Evolutionary conservation across 2,797 vertebrate species (phyloP).

Genomic region (Chloroceryle amazona): DNA sequence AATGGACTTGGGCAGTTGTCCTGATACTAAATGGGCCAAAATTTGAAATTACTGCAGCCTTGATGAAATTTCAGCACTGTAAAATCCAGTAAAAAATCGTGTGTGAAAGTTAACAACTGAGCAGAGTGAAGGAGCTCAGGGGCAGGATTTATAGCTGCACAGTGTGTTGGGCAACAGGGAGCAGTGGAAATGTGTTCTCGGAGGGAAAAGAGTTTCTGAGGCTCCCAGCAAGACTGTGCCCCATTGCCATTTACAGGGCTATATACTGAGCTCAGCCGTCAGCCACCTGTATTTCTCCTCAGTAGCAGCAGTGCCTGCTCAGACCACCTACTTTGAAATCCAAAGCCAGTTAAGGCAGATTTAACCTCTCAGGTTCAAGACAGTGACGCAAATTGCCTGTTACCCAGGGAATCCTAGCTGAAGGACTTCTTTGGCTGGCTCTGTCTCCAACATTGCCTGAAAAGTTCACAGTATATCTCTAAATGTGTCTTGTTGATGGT

Average conservation of each 20-base stretch:
- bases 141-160: neutral
- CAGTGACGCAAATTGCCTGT: neutral
- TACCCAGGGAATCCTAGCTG: neutral
- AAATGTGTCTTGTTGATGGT: accelerated
- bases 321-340: constrained; percentile 70
- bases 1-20: constrained; percentile 34
- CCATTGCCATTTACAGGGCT: neutral
- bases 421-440: neutral
- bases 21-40: constrained; percentile 45
- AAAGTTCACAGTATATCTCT: neutral
- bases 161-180: neutral
- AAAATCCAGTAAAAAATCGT: neutral
- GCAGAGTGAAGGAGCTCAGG: neutral
- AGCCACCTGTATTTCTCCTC: constrained; percentile 57
- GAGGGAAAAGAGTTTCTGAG: neutral
- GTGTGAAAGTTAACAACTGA: constrained; percentile 10
- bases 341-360: constrained; percentile 24
- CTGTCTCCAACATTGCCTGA: neutral
- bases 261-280: neutral
- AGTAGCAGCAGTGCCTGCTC: neutral
- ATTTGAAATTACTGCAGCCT: constrained; percentile 10
- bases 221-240: neutral
- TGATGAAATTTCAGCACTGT: constrained; percentile 33
- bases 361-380: neutral
- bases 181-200: neutral